phyloP scores from a whole-genome alignment of 2,888 invertebrate genomes.

The Horisme vitalbata region DNA sequence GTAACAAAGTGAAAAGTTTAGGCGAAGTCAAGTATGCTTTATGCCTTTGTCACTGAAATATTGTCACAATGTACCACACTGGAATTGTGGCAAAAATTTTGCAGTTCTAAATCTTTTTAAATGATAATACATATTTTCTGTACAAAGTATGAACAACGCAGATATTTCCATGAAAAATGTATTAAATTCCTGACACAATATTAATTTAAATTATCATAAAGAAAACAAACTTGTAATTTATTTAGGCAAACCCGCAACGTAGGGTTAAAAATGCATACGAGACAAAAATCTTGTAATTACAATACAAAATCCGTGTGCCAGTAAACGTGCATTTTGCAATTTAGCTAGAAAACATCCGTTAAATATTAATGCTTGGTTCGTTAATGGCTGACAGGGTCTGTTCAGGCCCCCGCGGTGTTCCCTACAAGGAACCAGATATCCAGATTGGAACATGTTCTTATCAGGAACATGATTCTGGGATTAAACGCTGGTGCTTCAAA shows the following conservation, averaged over 20 bases:
- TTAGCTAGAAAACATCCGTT: slow-evolving; percentile 21
- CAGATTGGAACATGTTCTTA: slow-evolving; percentile 23
- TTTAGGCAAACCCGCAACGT: too few species aligned
- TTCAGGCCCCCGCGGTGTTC: slow-evolving; percentile 20
- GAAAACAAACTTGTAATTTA: too few species aligned
- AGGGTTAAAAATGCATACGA: too few species aligned
- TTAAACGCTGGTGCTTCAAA: slow-evolving; percentile 17
- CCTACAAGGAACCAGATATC: slow-evolving; percentile 22
- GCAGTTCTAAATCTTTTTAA: not conserved
- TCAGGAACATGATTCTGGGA: slow-evolving; percentile 24
- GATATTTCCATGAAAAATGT: too few species aligned
- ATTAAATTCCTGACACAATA: too few species aligned
- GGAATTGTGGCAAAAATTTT: not conserved
- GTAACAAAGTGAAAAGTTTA: slow-evolving; percentile 45
- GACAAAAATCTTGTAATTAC: too few species aligned
- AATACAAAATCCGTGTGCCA: too few species aligned
- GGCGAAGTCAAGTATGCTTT: slow-evolving; percentile 29
- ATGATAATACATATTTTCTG: not conserved
- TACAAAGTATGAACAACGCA: too few species aligned
- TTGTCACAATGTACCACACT: not conserved
- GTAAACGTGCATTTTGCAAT: slow-evolving; percentile 25
- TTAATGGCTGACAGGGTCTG: slow-evolving; percentile 22
- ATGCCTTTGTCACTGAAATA: not conserved
- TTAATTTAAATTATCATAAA: too few species aligned
- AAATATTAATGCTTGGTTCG: slow-evolving; percentile 25